Conservation (phyloP, 2,797 vertebrate species). For the Diceros bicornis region DNA sequence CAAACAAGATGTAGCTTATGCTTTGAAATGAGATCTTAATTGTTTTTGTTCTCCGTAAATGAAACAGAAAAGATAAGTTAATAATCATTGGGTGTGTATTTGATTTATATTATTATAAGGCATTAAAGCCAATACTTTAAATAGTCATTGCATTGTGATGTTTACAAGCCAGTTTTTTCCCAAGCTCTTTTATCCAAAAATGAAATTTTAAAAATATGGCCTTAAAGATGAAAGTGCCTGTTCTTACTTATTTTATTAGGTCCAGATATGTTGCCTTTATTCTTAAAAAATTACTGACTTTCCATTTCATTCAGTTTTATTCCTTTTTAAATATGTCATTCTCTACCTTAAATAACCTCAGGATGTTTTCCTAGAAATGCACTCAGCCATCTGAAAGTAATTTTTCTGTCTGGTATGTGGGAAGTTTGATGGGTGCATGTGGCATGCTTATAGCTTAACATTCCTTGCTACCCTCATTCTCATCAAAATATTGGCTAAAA, state of each 20-base stretch:
- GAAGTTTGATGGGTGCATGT: constrained; percentile 68
- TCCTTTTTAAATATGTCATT: constrained; percentile 71
- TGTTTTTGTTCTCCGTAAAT: constrained; percentile 32
- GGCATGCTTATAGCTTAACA: constrained; percentile 73
- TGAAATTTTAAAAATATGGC: neutral
- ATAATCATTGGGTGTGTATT: constrained; percentile 54
- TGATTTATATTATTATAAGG: constrained; percentile 52
- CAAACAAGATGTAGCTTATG: constrained; percentile 55
- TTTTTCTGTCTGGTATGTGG: constrained; percentile 78
- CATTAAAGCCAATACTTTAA: constrained; percentile 59
- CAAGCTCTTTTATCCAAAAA: constrained; percentile 53
- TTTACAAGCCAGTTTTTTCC: constrained; percentile 47
- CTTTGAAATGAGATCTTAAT: constrained; percentile 61
- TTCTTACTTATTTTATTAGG: constrained; percentile 73
- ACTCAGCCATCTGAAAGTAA: constrained; percentile 83
- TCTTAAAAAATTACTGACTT: constrained; percentile 66
- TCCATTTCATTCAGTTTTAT: constrained; percentile 71
- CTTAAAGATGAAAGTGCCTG: constrained; percentile 55
- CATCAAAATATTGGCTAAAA: constrained; percentile 76
- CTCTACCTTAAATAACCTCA: constrained; percentile 78
- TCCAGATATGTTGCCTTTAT: constrained; percentile 70
- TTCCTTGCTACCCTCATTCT: constrained; percentile 74
- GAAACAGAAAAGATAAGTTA: constrained; percentile 47
- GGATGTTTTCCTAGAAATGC: constrained; percentile 77
- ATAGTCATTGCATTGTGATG: constrained; percentile 23